Percentiles rank a stretch among this genome's conserved stretches.
Conservation (phyloP, 2,797 vertebrate genomes). For the Chloroceryle inda region DNA sequence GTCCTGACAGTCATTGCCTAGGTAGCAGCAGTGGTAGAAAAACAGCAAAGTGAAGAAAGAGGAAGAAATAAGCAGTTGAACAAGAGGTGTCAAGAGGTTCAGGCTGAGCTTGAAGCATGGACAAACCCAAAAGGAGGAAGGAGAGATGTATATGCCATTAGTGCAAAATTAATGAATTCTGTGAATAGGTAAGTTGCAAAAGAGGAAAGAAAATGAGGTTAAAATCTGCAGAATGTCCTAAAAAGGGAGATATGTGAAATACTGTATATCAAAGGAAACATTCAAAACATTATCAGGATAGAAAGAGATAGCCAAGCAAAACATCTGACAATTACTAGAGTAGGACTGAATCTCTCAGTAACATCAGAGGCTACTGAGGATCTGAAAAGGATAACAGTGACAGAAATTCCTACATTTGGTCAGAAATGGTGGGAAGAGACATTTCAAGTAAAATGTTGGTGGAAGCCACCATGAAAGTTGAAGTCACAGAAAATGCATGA, state of each 20-base stretch:
- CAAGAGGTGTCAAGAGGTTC: not conserved
- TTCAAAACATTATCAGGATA: not conserved
- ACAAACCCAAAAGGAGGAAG: not conserved
- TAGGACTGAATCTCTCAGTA: not conserved
- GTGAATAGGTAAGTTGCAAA: not conserved
- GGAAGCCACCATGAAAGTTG: not conserved
- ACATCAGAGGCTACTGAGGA: not conserved
- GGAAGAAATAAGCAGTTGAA: not conserved
- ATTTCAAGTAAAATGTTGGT: not conserved
- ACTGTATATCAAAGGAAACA: not conserved
- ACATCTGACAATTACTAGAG: not conserved
- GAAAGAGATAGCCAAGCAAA: not conserved
- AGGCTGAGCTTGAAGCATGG: not conserved
- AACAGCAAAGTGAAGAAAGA: not conserved
- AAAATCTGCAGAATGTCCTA: not conserved
- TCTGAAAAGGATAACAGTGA: not conserved
- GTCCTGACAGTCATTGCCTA: not conserved
- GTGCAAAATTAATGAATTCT: not conserved
- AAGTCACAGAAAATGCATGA: not conserved
- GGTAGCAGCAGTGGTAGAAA: not conserved
- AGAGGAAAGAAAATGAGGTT: not conserved
- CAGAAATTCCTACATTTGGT: not conserved
- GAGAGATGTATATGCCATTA: not conserved
- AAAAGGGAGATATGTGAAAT: not conserved
- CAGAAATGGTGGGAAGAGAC: not conserved